Evolutionary conservation across 2,113 vertebrate genomes (phyloP).

Genomic region (Herpetotheres cachinnans): DNA sequence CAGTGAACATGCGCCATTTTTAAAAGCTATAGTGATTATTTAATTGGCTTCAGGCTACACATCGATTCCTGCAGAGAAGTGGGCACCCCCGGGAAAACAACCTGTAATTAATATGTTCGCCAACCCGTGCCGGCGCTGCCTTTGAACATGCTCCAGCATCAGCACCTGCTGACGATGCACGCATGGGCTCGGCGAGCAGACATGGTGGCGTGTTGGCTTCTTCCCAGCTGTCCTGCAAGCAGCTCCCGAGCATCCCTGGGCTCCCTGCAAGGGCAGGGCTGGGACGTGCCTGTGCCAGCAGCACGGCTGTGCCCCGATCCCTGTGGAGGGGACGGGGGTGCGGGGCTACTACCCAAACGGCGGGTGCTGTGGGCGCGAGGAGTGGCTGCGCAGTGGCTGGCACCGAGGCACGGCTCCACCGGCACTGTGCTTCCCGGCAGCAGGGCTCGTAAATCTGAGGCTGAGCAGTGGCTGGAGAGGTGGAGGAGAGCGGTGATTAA

Average conservation of each 20-base stretch:
- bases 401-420: background rate
- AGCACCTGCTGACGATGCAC: accelerated
- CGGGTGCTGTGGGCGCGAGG: accelerated
- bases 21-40: background rate
- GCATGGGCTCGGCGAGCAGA: accelerated
- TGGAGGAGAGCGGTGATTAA: background rate
- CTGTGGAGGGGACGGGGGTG: background rate
- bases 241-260: background rate
- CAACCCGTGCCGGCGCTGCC: background rate
- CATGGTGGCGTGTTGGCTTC: accelerated
- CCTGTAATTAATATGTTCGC: background rate
- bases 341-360: background rate
- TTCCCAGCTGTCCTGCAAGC: background rate
- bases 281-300: background rate
- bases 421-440: accelerated
- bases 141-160: background rate
- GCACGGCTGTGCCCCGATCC: accelerated
- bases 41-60: background rate
- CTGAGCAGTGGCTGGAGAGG: background rate
- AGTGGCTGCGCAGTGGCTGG: accelerated
- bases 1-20: background rate
- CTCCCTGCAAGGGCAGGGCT: background rate
- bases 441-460: accelerated
- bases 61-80: background rate
- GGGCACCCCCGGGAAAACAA: background rate